phyloP scores from a whole-genome alignment of 2,888 invertebrate genomes.

The Neoitamus cyanurus region DNA sequence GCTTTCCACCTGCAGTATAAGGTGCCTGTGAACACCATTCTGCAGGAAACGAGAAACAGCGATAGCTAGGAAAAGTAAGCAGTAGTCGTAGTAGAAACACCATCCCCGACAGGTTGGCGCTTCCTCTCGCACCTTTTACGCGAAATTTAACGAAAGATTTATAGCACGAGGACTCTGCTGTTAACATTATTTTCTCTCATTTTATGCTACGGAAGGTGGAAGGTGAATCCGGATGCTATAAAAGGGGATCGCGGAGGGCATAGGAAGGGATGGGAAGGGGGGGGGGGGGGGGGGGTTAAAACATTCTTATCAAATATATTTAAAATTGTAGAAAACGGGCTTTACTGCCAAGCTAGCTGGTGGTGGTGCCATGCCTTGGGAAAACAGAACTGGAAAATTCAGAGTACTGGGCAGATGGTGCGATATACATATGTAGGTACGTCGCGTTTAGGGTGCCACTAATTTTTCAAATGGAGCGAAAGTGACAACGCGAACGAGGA shows the following conservation, averaged over 20 bases:
- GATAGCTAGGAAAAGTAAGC: neutral
- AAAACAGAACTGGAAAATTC: no score
- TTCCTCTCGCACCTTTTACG: conserved; percentile 24
- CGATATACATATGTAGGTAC: no score
- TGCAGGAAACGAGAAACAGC: neutral
- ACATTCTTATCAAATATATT: neutral
- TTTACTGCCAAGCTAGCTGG: neutral
- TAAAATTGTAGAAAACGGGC: neutral
- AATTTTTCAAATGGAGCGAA: no score
- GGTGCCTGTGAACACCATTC: neutral
- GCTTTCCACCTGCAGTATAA: neutral
- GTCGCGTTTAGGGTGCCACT: no score
- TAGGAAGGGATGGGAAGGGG: no score
- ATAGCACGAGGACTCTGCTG: neutral
- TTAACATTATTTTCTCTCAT: conserved; percentile 16
- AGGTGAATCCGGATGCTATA: neutral
- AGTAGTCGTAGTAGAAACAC: neutral
- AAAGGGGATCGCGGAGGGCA: neutral
- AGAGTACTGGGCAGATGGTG: no score
- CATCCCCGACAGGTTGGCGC: neutral
- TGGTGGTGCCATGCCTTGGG: no score
- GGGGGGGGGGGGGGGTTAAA: neutral
- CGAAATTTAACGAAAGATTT: conserved; percentile 17
- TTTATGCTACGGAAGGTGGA: neutral
- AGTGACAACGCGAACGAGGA: no score